A percentile compares a stretch with the other conserved stretches of the same genome.
phyloP scores from a whole-genome alignment of 2,113 vertebrate species.

The Sprattus sprattus region DNA sequence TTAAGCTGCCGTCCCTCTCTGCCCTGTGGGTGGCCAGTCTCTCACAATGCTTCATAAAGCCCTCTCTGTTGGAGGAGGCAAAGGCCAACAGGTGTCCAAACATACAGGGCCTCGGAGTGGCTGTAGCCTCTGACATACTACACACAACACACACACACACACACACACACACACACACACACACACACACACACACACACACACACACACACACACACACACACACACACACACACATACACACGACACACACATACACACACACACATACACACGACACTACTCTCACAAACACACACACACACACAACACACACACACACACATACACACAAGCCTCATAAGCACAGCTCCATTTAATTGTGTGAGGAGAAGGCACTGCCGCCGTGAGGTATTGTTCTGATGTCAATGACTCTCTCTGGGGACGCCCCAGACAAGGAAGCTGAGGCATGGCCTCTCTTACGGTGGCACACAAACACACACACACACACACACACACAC shows the following conservation, averaged over 20 bases:
- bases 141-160: not conserved
- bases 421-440: not conserved
- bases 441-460: not conserved
- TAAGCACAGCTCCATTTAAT: not conserved
- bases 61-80: constrained; percentile 35
- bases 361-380: not conserved
- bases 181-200: not conserved
- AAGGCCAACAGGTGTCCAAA: constrained; percentile 58
- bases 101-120: constrained; percentile 33
- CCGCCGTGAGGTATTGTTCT: not conserved
- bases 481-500: no score
- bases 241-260: not conserved
- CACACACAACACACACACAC: not conserved
- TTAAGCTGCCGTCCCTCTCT: not conserved
- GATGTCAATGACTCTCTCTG: not conserved
- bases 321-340: not conserved
- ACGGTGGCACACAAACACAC: no score
- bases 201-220: not conserved
- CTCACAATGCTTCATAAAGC: constrained; percentile 33
- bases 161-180: not conserved
- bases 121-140: not conserved
- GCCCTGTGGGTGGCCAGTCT: constrained; percentile 49
- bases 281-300: not conserved
- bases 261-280: not conserved
- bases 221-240: not conserved